These are phyloP conservation scores for Operophtera brumata DNA, from an alignment of 2,888 invertebrate genomes.

Conservation along the genomic window DNA sequence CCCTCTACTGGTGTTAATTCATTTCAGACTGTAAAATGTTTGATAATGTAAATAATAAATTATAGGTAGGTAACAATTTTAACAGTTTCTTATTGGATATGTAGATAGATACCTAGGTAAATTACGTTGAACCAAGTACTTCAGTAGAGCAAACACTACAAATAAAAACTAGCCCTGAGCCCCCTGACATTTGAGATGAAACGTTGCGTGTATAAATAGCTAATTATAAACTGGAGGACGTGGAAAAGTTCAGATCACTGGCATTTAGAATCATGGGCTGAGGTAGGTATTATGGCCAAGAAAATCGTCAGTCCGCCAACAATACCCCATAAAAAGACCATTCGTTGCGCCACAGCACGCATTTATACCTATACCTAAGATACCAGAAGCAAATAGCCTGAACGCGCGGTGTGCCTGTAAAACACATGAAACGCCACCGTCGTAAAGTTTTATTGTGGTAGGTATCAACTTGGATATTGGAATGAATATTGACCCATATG, in stretches of 20 bases:
- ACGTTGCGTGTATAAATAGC: slow-evolving; percentile 1
- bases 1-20: too few relatives aligned
- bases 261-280: slow-evolving; percentile 37
- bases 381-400: slow-evolving; percentile 11
- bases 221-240: slow-evolving; percentile 14
- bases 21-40: too few relatives aligned
- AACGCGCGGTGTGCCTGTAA: slow-evolving; percentile 17
- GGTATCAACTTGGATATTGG: slow-evolving; percentile 3
- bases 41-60: too few relatives aligned
- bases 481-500: slow-evolving; percentile 2
- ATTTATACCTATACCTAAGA: slow-evolving; percentile 22
- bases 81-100: too few relatives aligned
- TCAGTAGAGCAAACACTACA: neutral
- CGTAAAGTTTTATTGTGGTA: slow-evolving; percentile 31
- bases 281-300: slow-evolving; percentile 16
- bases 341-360: slow-evolving; percentile 33
- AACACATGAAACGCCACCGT: slow-evolving; percentile 27
- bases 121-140: too few relatives aligned
- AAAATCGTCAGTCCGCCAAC: slow-evolving; percentile 27
- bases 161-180: slow-evolving; percentile 6
- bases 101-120: too few relatives aligned
- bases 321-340: slow-evolving; percentile 41
- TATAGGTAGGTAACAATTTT: too few relatives aligned
- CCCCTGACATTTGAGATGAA: slow-evolving; percentile 12
- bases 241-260: slow-evolving; percentile 33